Conservation (phyloP, 2,113 vertebrate genomes). For the Leptobrachium ailaonicum region DNA sequence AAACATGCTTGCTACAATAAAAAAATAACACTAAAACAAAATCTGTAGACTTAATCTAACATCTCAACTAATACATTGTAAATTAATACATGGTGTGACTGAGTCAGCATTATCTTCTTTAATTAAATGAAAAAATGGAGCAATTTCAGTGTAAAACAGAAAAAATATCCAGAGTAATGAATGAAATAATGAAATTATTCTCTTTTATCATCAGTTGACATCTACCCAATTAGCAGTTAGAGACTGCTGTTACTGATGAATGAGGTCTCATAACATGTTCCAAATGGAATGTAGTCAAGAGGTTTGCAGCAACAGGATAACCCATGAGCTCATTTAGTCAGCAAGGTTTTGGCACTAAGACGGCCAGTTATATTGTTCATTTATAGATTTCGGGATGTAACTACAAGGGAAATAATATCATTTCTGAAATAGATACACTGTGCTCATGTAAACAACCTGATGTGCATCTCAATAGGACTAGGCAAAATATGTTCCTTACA, state of each 20-base stretch:
- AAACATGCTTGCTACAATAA: neutral
- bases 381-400: no score
- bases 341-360: constrained; percentile 33
- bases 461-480: no score
- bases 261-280: constrained; percentile 43
- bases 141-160: constrained; percentile 35
- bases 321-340: constrained; percentile 37
- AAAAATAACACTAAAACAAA: constrained; percentile 4
- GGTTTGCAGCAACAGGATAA: constrained; percentile 32
- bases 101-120: constrained; percentile 42
- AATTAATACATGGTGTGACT: constrained; percentile 35
- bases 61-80: constrained; percentile 23
- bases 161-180: constrained; percentile 31
- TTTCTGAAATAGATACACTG: no score
- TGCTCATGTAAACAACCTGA: no score
- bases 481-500: no score
- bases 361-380: neutral
- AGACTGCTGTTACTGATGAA: constrained; percentile 52
- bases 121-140: constrained; percentile 52
- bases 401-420: no score
- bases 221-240: constrained; percentile 56
- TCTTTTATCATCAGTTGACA: constrained; percentile 36
- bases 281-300: constrained; percentile 44
- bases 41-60: constrained; percentile 12
- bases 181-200: constrained; percentile 31